A percentile compares a stretch with the other conserved stretches of the same genome.
phyloP scores from a whole-genome alignment of 2,113 vertebrate species.

The Oxygymnocypris stewartii region DNA sequence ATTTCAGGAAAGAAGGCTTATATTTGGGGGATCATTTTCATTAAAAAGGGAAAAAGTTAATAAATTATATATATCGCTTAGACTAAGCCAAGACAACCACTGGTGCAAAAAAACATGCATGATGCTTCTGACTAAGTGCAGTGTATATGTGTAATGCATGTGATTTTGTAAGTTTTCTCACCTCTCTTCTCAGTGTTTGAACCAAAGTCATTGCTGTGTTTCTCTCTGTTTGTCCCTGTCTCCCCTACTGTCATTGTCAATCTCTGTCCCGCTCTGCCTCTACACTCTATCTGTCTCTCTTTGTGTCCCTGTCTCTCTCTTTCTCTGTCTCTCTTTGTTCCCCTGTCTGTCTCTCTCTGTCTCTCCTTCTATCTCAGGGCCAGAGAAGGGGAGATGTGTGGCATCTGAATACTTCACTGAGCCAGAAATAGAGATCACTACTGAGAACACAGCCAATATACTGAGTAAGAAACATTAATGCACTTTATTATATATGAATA shows the following conservation, averaged over 20 bases:
- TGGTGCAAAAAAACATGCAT: not conserved
- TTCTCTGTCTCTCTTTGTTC: not conserved
- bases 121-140: not conserved
- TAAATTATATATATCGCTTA: no score
- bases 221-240: conserved; percentile 55
- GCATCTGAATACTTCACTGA: conserved; percentile 89
- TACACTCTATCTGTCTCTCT: conserved; percentile 28
- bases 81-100: not conserved
- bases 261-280: conserved; percentile 33
- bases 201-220: conserved; percentile 63
- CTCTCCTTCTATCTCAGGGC: conserved; percentile 69
- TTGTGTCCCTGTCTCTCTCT: conserved; percentile 19
- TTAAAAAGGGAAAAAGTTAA: not conserved
- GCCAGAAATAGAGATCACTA: conserved; percentile 87
- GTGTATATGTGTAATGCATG: not conserved
- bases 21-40: no score
- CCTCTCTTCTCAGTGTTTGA: conserved; percentile 25
- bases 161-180: conserved; percentile 6
- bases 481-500: not conserved
- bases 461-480: conserved; percentile 76
- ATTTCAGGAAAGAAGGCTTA: no score
- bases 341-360: conserved; percentile 26
- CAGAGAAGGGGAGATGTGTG: conserved; percentile 87
- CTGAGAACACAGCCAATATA: conserved; percentile 91
- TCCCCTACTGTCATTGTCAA: conserved; percentile 18